Percentiles rank a stretch among this genome's conserved stretches.
Evolutionary conservation across 2,113 vertebrate species (phyloP).

Genomic region (Uria lomvia): DNA sequence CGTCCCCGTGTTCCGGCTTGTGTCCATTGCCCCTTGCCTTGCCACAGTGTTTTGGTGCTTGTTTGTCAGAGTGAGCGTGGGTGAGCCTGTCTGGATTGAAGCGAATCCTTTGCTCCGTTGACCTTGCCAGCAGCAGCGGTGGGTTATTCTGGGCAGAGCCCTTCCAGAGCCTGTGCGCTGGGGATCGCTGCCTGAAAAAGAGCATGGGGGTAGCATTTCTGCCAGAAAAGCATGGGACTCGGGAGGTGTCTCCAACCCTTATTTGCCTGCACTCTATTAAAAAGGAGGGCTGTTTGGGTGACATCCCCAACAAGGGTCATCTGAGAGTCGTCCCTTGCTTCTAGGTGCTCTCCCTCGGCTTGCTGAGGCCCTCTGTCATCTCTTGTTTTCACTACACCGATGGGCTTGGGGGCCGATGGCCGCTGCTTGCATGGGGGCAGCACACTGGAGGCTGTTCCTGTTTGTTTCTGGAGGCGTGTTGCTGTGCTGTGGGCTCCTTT

Average conservation of each 20-base stretch:
- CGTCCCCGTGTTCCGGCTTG: neutral
- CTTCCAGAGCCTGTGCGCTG: neutral
- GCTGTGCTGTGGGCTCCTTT: neutral
- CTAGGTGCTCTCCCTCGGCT: neutral
- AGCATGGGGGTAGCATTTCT: neutral
- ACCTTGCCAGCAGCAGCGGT: neutral
- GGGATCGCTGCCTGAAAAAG: neutral
- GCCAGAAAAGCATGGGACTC: neutral
- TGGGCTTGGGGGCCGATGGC: neutral
- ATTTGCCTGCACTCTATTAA: neutral
- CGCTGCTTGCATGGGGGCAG: neutral
- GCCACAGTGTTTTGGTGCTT: neutral
- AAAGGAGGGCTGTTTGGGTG: neutral
- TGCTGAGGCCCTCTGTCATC: neutral
- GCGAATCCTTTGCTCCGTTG: neutral
- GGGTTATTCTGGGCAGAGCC: neutral
- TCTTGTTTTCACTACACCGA: neutral
- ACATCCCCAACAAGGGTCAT: neutral
- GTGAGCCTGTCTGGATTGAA: neutral
- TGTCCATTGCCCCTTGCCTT: neutral
- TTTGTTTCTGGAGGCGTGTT: neutral
- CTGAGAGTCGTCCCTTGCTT: neutral
- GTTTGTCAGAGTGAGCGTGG: neutral
- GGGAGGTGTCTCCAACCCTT: neutral
- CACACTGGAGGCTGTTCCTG: neutral